Base-by-base conservation (phyloP, 2,113 vertebrate species). In the Euleptes europaea region DNA sequence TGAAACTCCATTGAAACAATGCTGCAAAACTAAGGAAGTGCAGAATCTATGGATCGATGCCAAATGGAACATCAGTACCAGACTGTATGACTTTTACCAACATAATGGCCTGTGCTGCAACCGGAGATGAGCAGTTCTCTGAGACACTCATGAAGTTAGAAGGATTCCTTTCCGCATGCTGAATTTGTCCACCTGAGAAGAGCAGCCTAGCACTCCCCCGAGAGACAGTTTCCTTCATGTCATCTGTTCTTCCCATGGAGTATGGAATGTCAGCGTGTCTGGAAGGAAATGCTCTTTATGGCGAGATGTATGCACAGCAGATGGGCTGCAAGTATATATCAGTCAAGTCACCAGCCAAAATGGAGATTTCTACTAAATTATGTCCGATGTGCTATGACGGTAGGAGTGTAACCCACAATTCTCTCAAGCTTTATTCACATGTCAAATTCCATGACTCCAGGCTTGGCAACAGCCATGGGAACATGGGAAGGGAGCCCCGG, bases 1-100 rank as follows among this genome's bases (percentile, higher is more conserved):
- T n/a, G n/a, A n/a, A 63, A 54, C 11, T 0, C 0, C 3, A n/a
- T 19, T 40, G 8, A 77, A n/a, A 4, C 69, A 0, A 33, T 28
- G 2, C 0, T 57, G 31, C 23, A 38, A 47, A 1, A 19, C 28
- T 76, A 44, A 60, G 78, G 51, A 81, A 7, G 11, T 78, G n/a
- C 2, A 84, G 66, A 77, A 35, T 33, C 51, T 63, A 88, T 47
- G 38, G 1, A 63, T 66, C 38, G 15, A 65, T 42, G 35, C 65
- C 8, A 66, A 66, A 28, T 66, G 28, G 57, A 57, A 65, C 35
- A 65, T 28, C 60, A 17, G 5, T 42, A 9, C 21, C 84, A 80
- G 14, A 8, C 40, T 6, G 4, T 84, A 14, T 26, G 3, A 71
- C 5, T 2, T 75, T 40, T 19, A 51, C 72, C 40, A 83, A 17